Conservation (phyloP, 2,113 vertebrate species). For the Nothobranchius furzeri region DNA sequence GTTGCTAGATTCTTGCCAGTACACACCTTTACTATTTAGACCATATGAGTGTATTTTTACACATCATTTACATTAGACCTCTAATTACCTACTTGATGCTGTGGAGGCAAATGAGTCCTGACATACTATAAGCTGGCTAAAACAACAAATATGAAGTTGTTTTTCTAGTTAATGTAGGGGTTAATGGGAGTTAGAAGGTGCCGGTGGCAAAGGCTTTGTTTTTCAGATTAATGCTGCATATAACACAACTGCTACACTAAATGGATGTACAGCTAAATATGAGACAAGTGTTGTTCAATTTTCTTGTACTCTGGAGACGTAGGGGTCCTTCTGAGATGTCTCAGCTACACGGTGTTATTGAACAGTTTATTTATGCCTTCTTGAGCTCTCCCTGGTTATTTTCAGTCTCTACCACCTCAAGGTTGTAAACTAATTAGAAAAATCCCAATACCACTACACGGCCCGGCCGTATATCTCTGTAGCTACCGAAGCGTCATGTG, state of each 20-base stretch:
- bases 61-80: background rate
- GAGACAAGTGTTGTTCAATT: constrained; percentile 1
- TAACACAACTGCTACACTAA: too few relatives aligned
- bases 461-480: background rate
- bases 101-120: background rate
- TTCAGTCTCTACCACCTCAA: background rate
- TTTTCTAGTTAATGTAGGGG: background rate
- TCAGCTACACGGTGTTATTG: background rate
- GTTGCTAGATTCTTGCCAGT: background rate
- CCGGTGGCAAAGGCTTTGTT: constrained; percentile 1
- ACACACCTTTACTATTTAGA: background rate
- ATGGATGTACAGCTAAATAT: background rate
- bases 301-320: background rate
- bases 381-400: background rate
- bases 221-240: background rate
- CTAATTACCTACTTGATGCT: background rate
- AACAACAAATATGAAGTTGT: background rate
- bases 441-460: background rate
- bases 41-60: background rate
- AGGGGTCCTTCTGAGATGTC: background rate
- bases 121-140: background rate
- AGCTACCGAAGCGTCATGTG: background rate
- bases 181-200: background rate
- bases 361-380: background rate
- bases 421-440: background rate